A percentile compares a stretch with the other conserved stretches of the same genome.
phyloP scores from a whole-genome alignment of 2,113 vertebrate species.

The Podilymbus podiceps region DNA sequence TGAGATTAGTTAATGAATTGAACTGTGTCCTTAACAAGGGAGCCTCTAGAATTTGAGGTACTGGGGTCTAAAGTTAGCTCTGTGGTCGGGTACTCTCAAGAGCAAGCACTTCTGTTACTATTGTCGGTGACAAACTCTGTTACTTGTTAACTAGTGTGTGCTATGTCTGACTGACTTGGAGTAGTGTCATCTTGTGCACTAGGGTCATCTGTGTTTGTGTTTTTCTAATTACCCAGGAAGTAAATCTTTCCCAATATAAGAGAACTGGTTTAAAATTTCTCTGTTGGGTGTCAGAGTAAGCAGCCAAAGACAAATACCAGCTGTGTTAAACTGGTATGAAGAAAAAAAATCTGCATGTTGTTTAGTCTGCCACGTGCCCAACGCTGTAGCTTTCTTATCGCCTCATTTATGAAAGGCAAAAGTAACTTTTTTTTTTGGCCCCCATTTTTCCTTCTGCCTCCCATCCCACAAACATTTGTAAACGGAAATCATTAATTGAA shows the following conservation, averaged over 20 bases:
- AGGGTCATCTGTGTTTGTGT: background rate
- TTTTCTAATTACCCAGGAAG: background rate
- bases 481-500: background rate
- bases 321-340: background rate
- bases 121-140: background rate
- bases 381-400: background rate
- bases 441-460: background rate
- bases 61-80: background rate
- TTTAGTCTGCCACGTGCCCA: background rate
- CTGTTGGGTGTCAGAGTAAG: background rate
- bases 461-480: background rate
- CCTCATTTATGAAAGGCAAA: background rate
- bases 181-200: background rate
- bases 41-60: background rate
- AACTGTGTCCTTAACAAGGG: background rate
- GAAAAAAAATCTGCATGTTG: background rate
- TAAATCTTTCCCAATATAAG: background rate
- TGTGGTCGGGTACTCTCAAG: fast-evolving
- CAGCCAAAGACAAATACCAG: background rate
- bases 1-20: background rate
- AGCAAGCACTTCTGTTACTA: background rate
- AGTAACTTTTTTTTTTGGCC: background rate
- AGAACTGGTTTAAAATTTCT: background rate
- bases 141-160: background rate
- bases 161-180: background rate